A percentile compares a stretch with the other conserved stretches of the same genome.
Evolutionary conservation across 2,113 vertebrate genomes (phyloP).

Genomic region (Astur gentilis): DNA sequence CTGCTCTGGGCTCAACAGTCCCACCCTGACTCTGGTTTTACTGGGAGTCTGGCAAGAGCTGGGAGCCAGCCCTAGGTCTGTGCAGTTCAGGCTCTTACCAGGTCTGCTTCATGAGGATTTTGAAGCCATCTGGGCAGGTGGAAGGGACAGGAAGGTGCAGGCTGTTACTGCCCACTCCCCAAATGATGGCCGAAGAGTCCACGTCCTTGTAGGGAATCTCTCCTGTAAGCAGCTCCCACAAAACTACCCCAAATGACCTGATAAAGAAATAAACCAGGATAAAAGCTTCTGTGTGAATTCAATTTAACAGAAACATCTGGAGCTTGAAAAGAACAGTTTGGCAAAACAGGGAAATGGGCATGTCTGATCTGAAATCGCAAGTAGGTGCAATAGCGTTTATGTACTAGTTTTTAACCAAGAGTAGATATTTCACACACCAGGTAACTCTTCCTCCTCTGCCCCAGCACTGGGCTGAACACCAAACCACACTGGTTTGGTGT

Average conservation of each 20-base stretch:
- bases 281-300: background rate
- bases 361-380: background rate
- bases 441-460: background rate
- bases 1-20: background rate
- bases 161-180: slow-evolving; percentile 98
- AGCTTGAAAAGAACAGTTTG: background rate
- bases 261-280: background rate
- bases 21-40: background rate
- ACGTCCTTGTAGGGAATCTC: slow-evolving; percentile 99
- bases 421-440: background rate
- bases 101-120: slow-evolving; percentile 99
- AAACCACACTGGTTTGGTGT: background rate
- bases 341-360: background rate
- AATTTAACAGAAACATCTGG: background rate
- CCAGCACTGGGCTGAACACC: background rate
- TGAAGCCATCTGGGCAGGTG: slow-evolving; percentile 97
- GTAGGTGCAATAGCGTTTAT: background rate
- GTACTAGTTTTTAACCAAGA: background rate
- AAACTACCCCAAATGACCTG: slow-evolving; percentile 96
- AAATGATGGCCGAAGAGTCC: slow-evolving; percentile 97
- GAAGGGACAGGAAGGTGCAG: slow-evolving; percentile 97
- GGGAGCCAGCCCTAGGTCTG: background rate
- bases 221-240: slow-evolving; percentile 96
- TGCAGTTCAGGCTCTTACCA: slow-evolving; percentile 79
- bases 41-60: background rate